These are phyloP conservation scores for Heterodera carotae DNA, from an alignment of 1,140 invertebrate genomes.

Conservation along the genomic window DNA sequence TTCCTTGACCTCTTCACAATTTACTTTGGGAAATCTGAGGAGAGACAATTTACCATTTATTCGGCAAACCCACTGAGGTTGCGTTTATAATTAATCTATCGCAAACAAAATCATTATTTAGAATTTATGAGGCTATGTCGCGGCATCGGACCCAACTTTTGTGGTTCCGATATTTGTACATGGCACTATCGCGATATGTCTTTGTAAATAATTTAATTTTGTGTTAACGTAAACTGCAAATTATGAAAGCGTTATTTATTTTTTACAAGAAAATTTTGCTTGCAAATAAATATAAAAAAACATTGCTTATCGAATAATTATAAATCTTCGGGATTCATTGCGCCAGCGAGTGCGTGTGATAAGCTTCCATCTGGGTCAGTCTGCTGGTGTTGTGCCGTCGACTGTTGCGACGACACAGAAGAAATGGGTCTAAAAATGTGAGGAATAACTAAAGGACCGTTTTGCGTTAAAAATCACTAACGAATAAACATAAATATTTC, in stretches of 20 bases:
- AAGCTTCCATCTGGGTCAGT: conserved; percentile 37
- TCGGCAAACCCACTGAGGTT: background rate
- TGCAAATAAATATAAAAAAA: background rate
- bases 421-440: conserved; percentile 32
- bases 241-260: background rate
- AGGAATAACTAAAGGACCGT: background rate
- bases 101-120: background rate
- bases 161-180: conserved; percentile 87
- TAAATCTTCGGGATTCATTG: conserved; percentile 50
- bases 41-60: background rate
- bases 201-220: conserved; percentile 20
- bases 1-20: conserved; percentile 58
- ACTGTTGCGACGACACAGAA: conserved; percentile 12
- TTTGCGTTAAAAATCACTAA: no score
- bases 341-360: conserved; percentile 42
- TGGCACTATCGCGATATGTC: conserved; percentile 85
- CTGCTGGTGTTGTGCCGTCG: conserved; percentile 16
- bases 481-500: background rate
- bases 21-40: background rate
- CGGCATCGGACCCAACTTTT: conserved; percentile 83
- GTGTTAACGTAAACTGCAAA: background rate
- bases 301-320: background rate
- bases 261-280: conserved; percentile 1
- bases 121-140: conserved; percentile 74
- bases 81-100: background rate